phyloP scores from a whole-genome alignment of 2,113 vertebrate species.

The Pelobates fuscus region DNA sequence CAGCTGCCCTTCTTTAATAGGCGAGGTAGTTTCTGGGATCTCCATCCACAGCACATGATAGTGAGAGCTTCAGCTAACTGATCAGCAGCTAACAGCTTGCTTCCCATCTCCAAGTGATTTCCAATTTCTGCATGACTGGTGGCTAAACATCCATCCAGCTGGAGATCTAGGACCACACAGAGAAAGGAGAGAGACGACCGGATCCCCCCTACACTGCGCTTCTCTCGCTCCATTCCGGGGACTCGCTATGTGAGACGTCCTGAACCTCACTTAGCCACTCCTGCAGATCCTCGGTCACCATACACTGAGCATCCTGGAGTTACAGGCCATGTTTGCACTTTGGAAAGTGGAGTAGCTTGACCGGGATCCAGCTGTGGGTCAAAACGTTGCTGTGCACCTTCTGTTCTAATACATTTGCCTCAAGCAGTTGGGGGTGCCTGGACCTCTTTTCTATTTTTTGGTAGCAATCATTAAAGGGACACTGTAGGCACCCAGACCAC shows the following conservation, averaged over 20 bases:
- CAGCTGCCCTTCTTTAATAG: slow-evolving; percentile 79
- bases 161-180: slow-evolving; percentile 77
- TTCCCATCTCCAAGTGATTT: slow-evolving; percentile 82
- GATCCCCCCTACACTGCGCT: slow-evolving; percentile 55
- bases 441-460: too few species aligned
- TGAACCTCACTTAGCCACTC: neutral
- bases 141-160: slow-evolving; percentile 76
- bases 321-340: too few species aligned
- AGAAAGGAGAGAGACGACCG: slow-evolving; percentile 74
- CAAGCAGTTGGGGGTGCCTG: too few species aligned
- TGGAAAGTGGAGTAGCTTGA: too few species aligned
- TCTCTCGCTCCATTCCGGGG: slow-evolving; percentile 44
- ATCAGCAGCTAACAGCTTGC: slow-evolving; percentile 78
- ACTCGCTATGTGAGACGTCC: slow-evolving; percentile 43
- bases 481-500: too few species aligned
- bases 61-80: slow-evolving; percentile 79
- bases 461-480: too few species aligned
- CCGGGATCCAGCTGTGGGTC: too few species aligned
- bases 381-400: too few species aligned
- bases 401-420: too few species aligned
- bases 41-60: slow-evolving; percentile 82
- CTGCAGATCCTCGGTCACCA: neutral
- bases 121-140: slow-evolving; percentile 77
- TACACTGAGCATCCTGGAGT: neutral
- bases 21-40: slow-evolving; percentile 83